Percentiles rank a stretch among this genome's conserved stretches.
Conservation (phyloP, 2,113 vertebrate genomes). For the Illadopsis cleaveri region DNA sequence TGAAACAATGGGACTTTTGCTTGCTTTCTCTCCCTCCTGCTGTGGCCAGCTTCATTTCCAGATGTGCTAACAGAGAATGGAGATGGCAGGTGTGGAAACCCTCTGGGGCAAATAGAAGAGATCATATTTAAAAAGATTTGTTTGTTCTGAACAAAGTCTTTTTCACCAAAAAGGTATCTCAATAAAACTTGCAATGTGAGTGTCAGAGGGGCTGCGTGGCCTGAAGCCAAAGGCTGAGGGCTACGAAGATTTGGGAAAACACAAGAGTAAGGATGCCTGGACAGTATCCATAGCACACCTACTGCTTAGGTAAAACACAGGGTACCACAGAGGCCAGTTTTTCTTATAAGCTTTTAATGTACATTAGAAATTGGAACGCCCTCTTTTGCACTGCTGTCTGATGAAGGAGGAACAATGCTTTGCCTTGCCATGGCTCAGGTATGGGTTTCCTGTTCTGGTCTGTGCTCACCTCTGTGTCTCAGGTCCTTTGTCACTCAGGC, state of each 20-base stretch:
- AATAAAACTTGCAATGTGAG: neutral
- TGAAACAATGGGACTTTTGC: neutral
- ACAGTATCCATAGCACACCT: neutral
- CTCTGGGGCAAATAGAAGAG: neutral
- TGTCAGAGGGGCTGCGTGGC: neutral
- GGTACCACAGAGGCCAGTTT: neutral
- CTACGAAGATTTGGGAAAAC: neutral
- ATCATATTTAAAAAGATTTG: neutral
- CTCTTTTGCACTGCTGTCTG: neutral
- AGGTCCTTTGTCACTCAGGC: neutral
- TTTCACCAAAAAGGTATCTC: neutral
- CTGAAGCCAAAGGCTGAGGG: neutral
- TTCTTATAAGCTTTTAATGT: neutral
- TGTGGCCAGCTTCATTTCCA: neutral
- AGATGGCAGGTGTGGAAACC: neutral
- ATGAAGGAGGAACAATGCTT: neutral
- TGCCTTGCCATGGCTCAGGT: neutral
- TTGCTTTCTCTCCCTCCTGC: neutral
- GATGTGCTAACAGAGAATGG: neutral
- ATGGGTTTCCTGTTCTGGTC: neutral
- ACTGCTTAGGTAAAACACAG: neutral
- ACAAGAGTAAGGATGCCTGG: neutral
- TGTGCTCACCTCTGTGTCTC: rapidly evolving
- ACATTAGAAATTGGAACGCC: neutral
- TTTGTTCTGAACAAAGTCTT: neutral